phyloP scores from a whole-genome alignment of 2,888 invertebrate genomes.

The Parnassius orleans region DNA sequence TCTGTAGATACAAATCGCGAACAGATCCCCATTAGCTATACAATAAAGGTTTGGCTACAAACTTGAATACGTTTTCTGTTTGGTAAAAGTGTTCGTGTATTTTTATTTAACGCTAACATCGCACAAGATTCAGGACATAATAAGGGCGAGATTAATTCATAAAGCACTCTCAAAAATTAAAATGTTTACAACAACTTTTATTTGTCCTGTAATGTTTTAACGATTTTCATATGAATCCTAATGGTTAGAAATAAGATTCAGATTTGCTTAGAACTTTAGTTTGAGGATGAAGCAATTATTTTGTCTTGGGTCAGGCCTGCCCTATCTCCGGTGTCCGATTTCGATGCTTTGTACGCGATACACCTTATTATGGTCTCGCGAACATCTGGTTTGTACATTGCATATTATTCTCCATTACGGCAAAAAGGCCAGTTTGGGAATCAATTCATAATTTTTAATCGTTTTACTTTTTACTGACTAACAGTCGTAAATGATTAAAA shows the following conservation, averaged over 20 bases:
- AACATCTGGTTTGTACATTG: constrained; percentile 72
- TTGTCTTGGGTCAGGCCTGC: constrained; percentile 64
- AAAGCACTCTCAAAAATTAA: constrained; percentile 70
- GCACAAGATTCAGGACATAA: constrained; percentile 33
- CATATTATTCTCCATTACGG: constrained; percentile 66
- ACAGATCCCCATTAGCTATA: constrained; percentile 57
- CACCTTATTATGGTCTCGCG: constrained; percentile 76
- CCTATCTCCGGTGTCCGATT: constrained; percentile 79
- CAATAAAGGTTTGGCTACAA: constrained; percentile 49
- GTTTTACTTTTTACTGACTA: no score
- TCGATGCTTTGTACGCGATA: constrained; percentile 78
- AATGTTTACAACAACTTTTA: constrained; percentile 52
- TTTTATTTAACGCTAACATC: constrained; percentile 25
- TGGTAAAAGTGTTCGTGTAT: constrained; percentile 30
- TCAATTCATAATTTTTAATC: constrained; percentile 47
- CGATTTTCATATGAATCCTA: constrained; percentile 32
- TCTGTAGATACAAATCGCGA: constrained; percentile 66
- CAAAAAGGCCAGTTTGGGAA: constrained; percentile 53
- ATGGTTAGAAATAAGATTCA: constrained; percentile 37
- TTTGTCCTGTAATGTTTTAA: constrained; percentile 16
- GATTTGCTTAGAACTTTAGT: constrained; percentile 42
- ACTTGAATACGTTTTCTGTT: constrained; percentile 43
- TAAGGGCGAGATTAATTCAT: constrained; percentile 50
- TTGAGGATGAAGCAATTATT: constrained; percentile 46
- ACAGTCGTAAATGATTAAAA: no score